Percentiles rank a stretch among this genome's conserved stretches.
Conservation (phyloP, 2,888 invertebrate species). For the Lasioglossum malachurum region DNA sequence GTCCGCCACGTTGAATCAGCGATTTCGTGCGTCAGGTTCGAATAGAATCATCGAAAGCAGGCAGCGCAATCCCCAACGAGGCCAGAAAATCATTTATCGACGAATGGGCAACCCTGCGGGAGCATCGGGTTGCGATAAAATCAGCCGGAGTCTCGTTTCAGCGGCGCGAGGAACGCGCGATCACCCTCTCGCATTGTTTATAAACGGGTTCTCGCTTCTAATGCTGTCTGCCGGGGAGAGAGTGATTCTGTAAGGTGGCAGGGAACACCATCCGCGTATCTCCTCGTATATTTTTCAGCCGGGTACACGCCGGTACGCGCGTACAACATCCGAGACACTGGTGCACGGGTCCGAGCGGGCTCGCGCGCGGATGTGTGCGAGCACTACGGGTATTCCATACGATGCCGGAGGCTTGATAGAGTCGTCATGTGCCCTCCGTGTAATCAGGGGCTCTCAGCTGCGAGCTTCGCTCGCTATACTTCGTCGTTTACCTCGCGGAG, state of each 20-base stretch:
- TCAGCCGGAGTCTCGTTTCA: conserved; percentile 24
- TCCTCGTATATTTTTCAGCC: conserved; percentile 49
- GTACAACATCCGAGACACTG: conserved; percentile 42
- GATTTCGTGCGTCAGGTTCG: background rate
- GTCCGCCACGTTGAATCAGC: background rate
- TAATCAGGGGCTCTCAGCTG: conserved; percentile 77
- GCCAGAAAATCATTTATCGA: conserved; percentile 41
- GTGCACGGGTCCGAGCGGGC: conserved; percentile 3
- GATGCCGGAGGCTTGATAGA: conserved; percentile 74
- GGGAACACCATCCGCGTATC: conserved; percentile 48
- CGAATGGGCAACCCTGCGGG: conserved; percentile 28
- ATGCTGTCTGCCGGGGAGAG: conserved; percentile 36
- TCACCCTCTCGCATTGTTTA: conserved; percentile 52
- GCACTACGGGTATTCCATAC: conserved; percentile 61
- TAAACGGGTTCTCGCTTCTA: conserved; percentile 52
- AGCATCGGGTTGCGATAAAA: conserved; percentile 49
- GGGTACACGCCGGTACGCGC: conserved; percentile 36
- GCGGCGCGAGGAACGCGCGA: conserved; percentile 4
- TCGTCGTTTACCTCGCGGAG: background rate
- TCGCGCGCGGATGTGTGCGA: conserved; percentile 25
- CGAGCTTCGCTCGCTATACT: conserved; percentile 5
- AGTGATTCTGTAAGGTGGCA: conserved; percentile 49
- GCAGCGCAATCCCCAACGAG: background rate
- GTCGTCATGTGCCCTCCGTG: conserved; percentile 76
- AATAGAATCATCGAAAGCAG: background rate